Percentiles rank a stretch among this genome's conserved stretches.
Conservation (phyloP, 2,888 invertebrate species). For the Nycteola revayana region DNA sequence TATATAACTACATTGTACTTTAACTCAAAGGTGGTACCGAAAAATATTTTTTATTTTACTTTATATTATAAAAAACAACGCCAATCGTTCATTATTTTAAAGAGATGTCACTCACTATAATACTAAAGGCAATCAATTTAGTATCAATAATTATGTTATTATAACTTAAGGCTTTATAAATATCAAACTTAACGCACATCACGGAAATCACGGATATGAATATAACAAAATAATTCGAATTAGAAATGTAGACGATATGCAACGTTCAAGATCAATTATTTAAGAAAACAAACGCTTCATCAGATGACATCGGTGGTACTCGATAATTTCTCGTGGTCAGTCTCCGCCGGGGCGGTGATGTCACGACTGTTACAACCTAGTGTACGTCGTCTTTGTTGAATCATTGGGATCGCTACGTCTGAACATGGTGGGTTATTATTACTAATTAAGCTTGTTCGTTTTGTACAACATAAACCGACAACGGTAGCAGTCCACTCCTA, state of each 20-base stretch:
- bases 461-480: slow-evolving; percentile 55
- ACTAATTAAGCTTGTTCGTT: slow-evolving; percentile 63
- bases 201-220: slow-evolving; percentile 70
- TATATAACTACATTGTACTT: slow-evolving; percentile 78
- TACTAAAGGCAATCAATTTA: slow-evolving; percentile 65
- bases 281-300: slow-evolving; percentile 51
- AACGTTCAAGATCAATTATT: slow-evolving; percentile 75
- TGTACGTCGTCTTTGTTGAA: slow-evolving; percentile 31
- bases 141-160: slow-evolving; percentile 65
- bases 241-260: slow-evolving; percentile 81
- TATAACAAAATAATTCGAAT: slow-evolving; percentile 74
- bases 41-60: slow-evolving; percentile 61
- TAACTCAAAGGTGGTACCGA: slow-evolving; percentile 80
- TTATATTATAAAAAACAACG: slow-evolving; percentile 52
- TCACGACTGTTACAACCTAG: slow-evolving; percentile 41
- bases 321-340: slow-evolving; percentile 57
- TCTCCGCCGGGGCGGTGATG: slow-evolving; percentile 55
- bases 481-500: slow-evolving; percentile 41
- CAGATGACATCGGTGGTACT: slow-evolving; percentile 77
- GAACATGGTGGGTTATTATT: slow-evolving; percentile 54
- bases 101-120: slow-evolving; percentile 69
- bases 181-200: slow-evolving; percentile 68
- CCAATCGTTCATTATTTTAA: slow-evolving; percentile 68
- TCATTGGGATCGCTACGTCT: slow-evolving; percentile 44
- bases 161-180: slow-evolving; percentile 64